A percentile compares a stretch with the other conserved stretches of the same genome.
These are phyloP conservation scores for Oscheius sp. DNA, from an alignment of 1,140 invertebrate genomes.

Conservation along the genomic window DNA sequence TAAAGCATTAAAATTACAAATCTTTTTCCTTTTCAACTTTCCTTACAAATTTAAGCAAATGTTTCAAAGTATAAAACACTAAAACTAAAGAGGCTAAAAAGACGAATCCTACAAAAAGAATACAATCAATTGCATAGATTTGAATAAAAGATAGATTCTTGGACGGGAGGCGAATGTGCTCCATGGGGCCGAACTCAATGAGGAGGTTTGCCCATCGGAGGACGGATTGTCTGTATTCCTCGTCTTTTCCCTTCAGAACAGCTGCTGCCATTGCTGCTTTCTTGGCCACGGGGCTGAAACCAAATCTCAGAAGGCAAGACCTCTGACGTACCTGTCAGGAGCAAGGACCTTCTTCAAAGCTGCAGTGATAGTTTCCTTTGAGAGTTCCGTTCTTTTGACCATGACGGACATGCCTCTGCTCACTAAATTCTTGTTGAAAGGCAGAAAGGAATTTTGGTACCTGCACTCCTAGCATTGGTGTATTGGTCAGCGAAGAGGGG, in stretches of 20 bases:
- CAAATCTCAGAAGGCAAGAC: no score
- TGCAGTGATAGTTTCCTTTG: background rate
- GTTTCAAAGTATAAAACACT: background rate
- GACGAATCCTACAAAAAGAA: background rate
- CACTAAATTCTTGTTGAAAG: slow-evolving; percentile 34
- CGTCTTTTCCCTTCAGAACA: background rate
- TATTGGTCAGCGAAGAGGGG: slow-evolving; percentile 71
- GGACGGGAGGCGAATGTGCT: background rate
- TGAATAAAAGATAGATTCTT: background rate
- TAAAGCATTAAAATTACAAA: no score
- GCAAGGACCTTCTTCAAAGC: background rate
- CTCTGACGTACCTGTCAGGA: background rate
- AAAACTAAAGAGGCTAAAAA: background rate
- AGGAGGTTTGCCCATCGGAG: background rate
- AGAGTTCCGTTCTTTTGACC: background rate
- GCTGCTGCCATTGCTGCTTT: background rate
- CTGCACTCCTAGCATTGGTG: slow-evolving; percentile 43
- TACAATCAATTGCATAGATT: background rate
- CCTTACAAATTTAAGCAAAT: background rate
- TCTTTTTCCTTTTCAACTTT: background rate
- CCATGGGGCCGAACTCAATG: background rate
- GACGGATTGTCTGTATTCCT: background rate
- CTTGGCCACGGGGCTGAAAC: background rate
- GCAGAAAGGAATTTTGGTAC: no score
- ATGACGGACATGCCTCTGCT: slow-evolving; percentile 7